Conservation (phyloP, 2,888 invertebrate genomes). For the Elaeidobius kamerunicus region DNA sequence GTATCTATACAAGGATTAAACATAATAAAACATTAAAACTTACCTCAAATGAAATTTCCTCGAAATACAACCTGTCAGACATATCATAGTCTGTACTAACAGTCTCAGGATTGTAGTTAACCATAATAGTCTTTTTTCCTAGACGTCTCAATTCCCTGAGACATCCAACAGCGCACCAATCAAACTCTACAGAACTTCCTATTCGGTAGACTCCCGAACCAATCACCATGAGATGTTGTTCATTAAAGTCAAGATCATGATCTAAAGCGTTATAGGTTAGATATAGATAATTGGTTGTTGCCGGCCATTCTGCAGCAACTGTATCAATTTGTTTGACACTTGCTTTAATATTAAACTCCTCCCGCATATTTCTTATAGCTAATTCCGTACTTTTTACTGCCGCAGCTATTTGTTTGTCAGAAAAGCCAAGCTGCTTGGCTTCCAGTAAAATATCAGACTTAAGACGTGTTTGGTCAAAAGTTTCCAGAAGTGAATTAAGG, state of each 20-base stretch:
- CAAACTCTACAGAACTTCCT: constrained; percentile 99
- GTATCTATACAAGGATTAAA: too few species aligned
- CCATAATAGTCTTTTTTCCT: constrained; percentile 91
- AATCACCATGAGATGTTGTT: constrained; percentile 81
- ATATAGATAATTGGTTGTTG: constrained; percentile 97
- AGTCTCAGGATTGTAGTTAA: constrained; percentile 99
- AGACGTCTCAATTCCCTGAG: constrained; percentile 85
- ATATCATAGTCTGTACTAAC: constrained; percentile 99
- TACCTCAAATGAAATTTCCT: constrained; percentile 98
- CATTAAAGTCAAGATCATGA: constrained; percentile 81
- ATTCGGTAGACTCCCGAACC: constrained; percentile 96
- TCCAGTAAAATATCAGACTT: constrained; percentile 62
- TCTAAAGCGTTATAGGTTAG: constrained; percentile 88
- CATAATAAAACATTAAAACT: too few species aligned
- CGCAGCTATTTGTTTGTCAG: constrained; percentile 92
- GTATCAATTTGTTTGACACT: constrained; percentile 98
- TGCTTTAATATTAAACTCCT: constrained; percentile 74
- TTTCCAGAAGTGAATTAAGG: constrained; percentile 66
- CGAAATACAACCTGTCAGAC: constrained; percentile 97
- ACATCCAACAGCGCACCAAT: constrained; percentile 99
- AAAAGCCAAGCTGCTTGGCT: constrained; percentile 94
- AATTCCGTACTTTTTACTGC: constrained; percentile 85
- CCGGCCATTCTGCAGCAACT: constrained; percentile 99
- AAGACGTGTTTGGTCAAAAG: constrained; percentile 60
- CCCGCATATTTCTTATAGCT: constrained; percentile 72